These are phyloP conservation scores for Pangasius mekongensis DNA, from an alignment of 2,797 vertebrate genomes.

Conservation along the genomic window DNA sequence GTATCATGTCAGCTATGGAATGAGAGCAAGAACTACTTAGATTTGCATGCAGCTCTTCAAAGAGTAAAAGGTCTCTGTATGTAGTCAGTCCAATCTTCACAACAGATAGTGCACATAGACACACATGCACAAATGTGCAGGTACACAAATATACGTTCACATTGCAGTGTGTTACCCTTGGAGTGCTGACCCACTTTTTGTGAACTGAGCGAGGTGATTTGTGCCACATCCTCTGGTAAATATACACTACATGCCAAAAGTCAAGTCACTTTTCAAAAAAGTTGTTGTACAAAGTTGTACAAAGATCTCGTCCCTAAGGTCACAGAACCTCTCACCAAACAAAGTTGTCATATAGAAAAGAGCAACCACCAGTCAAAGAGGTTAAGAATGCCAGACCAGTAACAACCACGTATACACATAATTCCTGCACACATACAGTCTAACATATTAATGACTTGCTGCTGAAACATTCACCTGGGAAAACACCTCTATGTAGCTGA, in stretches of 20 bases:
- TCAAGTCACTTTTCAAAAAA: neutral
- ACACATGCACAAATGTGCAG: neutral
- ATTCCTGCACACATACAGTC: neutral
- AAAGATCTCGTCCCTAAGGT: neutral
- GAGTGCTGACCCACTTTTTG: constrained; percentile 6
- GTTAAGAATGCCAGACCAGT: neutral
- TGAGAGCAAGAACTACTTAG: neutral
- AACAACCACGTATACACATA: neutral
- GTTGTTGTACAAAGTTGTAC: neutral
- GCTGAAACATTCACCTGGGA: neutral
- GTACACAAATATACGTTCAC: neutral
- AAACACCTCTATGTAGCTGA: neutral
- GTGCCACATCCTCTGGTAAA: too few relatives aligned
- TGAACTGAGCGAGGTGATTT: neutral
- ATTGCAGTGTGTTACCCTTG: neutral
- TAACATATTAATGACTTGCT: neutral
- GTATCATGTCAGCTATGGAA: neutral
- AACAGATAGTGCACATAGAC: neutral
- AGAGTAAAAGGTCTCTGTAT: neutral
- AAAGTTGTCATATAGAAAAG: neutral
- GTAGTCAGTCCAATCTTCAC: constrained; percentile 1
- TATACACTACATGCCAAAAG: too few relatives aligned
- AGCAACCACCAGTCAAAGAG: neutral
- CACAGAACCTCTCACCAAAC: neutral
- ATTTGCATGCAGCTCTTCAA: neutral